Percentiles rank a stretch among this genome's conserved stretches.
Conservation (phyloP, 2,113 vertebrate species). For the Protobothrops flavoviridis region DNA sequence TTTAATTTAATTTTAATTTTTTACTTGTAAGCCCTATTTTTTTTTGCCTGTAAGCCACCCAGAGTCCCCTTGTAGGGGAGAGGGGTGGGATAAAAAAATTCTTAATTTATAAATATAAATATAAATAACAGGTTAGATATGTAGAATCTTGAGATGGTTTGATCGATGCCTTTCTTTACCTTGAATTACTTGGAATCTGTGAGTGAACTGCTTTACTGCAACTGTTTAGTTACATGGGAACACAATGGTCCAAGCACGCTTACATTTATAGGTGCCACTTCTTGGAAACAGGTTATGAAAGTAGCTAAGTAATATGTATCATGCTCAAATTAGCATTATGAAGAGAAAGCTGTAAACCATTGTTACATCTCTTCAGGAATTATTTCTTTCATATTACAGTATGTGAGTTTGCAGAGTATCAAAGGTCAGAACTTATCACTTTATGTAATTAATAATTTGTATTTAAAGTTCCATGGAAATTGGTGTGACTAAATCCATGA, state of each 20-base stretch:
- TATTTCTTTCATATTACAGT: background rate
- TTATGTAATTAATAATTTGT: background rate
- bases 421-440: background rate
- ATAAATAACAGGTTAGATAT: background rate
- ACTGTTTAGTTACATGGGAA: background rate
- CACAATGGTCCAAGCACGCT: background rate
- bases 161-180: background rate
- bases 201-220: background rate
- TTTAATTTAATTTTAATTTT: too few species aligned
- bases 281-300: background rate
- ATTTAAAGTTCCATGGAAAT: background rate
- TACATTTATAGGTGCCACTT: background rate
- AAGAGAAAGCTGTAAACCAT: background rate
- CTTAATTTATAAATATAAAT: too few species aligned
- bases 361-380: background rate
- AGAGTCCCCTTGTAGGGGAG: too few species aligned
- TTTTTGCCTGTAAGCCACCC: too few species aligned
- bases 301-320: background rate
- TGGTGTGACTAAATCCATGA: background rate
- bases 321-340: background rate
- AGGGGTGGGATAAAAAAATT: too few species aligned
- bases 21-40: too few species aligned
- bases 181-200: background rate
- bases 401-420: background rate
- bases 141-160: background rate